These are phyloP conservation scores for Dicerorhinus sumatrensis DNA, from an alignment of 2,113 vertebrate species.

Conservation along the genomic window DNA sequence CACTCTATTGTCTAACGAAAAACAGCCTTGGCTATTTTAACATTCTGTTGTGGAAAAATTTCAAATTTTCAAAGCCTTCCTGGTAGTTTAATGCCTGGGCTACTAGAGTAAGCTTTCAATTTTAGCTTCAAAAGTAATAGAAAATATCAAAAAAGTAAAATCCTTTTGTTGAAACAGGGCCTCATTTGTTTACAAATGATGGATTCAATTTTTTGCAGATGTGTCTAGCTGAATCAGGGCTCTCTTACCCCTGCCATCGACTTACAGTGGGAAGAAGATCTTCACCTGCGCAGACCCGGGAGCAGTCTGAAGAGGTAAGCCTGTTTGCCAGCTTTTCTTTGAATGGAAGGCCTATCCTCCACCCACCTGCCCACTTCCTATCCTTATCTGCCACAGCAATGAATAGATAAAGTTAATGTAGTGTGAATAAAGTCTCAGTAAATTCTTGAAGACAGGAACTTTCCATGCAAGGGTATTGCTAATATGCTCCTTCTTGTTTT, in stretches of 20 bases:
- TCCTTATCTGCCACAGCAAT: conserved; percentile 55
- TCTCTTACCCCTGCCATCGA: conserved; percentile 97
- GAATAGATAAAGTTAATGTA: conserved; percentile 64
- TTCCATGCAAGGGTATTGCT: conserved; percentile 54
- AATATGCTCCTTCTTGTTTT: conserved; percentile 59
- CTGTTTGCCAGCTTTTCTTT: conserved; percentile 47
- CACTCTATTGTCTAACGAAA: background rate
- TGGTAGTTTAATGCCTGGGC: background rate
- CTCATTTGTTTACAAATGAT: conserved; percentile 46
- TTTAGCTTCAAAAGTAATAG: conserved; percentile 4
- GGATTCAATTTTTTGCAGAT: conserved; percentile 88
- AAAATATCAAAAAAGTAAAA: background rate
- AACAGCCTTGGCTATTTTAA: background rate
- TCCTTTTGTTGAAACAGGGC: background rate
- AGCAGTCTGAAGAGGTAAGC: conserved; percentile 96
- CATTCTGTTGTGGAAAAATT: conserved; percentile 6
- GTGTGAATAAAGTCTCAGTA: conserved; percentile 56
- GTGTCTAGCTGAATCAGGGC: conserved; percentile 94
- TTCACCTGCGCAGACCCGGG: conserved; percentile 93
- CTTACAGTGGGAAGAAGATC: conserved; percentile 96
- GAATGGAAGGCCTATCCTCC: background rate
- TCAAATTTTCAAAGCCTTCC: conserved; percentile 21
- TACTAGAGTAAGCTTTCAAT: conserved; percentile 48
- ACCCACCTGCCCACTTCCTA: conserved; percentile 57
- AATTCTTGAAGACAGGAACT: conserved; percentile 67